Base-by-base conservation (phyloP, 2,797 vertebrate genomes). In the Aulostomus chinensis region DNA sequence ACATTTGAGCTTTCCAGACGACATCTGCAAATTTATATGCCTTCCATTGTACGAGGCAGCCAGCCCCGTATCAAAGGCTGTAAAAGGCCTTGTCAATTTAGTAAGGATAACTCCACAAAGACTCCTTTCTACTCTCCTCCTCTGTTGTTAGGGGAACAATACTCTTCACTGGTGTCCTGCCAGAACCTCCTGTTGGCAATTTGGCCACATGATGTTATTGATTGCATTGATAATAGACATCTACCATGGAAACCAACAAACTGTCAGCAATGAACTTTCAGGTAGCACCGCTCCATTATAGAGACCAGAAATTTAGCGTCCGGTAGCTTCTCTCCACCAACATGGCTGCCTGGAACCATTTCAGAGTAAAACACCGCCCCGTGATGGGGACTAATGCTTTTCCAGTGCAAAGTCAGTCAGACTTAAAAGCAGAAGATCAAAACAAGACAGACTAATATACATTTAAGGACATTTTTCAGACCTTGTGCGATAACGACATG, bases 1-100 rank as follows among this genome's bases (percentile, higher is more conserved):
- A 97, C 95, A 96, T 97, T 96, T 96, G 93, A 96, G 95, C 94
- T 94, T 95, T 95, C 92, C 70, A 92, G 92, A 93, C 92, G 94
- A 94, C 94, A 95, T 93, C 91, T 93, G 94, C 94, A 95, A 93
- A 96, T 97, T 94, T 94, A 96, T 94, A 94, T 93, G 93, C 94
- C 93, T 93, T 87, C 92, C 87, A 94, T 97, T 97, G 94, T 95
- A 93, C 85, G 92, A 92, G 93, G 92, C 79, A 92, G 94, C 93
- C 93, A 91, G 91, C 83, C 76, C 66, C 49, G 87, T 92, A 96
- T 94, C 95, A 96, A 95, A 91, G 92, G 93, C 92, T 89, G 91
- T 93, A 94, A 96, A 95, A 83, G 95, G 94, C 94, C 94, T 94
- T 94, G 95, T 96, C 95, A 96, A 89, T 94, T 93, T 93, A 92